Evolutionary conservation across 2,113 vertebrate species (phyloP).

Genomic region (Bos indicus): DNA sequence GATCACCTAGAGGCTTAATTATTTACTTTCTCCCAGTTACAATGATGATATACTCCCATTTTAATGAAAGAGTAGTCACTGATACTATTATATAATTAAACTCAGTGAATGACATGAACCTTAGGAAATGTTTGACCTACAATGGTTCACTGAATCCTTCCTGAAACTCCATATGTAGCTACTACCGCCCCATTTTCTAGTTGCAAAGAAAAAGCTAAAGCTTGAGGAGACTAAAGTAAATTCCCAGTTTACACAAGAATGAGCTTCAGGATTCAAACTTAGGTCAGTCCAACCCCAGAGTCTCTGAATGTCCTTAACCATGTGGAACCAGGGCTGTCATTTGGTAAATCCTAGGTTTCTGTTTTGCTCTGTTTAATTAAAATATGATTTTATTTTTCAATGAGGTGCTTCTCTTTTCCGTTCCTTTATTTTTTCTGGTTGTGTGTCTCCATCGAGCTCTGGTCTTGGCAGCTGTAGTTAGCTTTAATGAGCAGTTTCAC

Average conservation of each 20-base stretch:
- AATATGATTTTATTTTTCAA: conserved; percentile 66
- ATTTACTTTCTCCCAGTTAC: background rate
- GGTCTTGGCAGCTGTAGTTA: conserved; percentile 71
- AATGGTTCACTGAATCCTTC: background rate
- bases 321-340: background rate
- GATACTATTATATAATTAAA: background rate
- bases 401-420: conserved; percentile 65
- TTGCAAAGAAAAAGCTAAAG: background rate
- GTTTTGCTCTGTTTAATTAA: conserved; percentile 67
- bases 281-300: background rate
- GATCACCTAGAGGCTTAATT: background rate
- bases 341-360: conserved; percentile 15
- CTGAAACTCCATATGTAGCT: background rate
- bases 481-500: conserved; percentile 68
- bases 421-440: conserved; percentile 57
- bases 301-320: background rate
- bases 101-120: background rate
- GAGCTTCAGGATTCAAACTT: background rate
- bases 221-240: background rate
- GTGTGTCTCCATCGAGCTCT: conserved; percentile 45
- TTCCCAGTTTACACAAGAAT: background rate
- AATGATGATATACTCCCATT: background rate
- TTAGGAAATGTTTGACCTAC: background rate
- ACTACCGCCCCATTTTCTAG: background rate
- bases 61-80: background rate